Percentiles rank a stretch among this genome's conserved stretches.
Evolutionary conservation across 2,888 invertebrate species (phyloP).

Genomic region (Listrodromus nycthemerus): DNA sequence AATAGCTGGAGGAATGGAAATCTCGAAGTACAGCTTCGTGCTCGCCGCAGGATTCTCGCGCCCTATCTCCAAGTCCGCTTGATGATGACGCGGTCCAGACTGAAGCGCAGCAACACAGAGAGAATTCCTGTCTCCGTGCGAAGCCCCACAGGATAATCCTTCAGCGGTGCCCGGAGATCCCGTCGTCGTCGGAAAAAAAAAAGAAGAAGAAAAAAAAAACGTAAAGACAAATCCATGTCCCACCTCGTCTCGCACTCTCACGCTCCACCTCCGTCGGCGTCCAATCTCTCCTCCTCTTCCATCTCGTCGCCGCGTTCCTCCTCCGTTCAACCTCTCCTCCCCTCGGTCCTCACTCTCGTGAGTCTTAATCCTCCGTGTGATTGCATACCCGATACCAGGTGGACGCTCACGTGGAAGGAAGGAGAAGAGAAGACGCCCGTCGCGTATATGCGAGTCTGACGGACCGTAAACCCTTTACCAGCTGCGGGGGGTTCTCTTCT

Average conservation of each 20-base stretch:
- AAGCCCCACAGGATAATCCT: slow-evolving; percentile 78
- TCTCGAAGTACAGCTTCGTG: background rate
- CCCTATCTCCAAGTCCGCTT: slow-evolving; percentile 42
- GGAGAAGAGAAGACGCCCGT: slow-evolving; percentile 75
- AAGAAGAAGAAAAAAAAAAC: slow-evolving; percentile 62
- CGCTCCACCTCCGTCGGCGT: slow-evolving; percentile 60
- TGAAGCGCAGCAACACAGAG: slow-evolving; percentile 39
- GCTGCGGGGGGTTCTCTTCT: slow-evolving; percentile 80
- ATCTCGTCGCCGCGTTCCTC: slow-evolving; percentile 36
- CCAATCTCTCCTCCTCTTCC: slow-evolving; percentile 35
- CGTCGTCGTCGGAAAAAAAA: slow-evolving; percentile 55
- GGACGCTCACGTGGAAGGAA: slow-evolving; percentile 82
- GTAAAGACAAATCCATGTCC: slow-evolving; percentile 72
- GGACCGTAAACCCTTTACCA: slow-evolving; percentile 83
- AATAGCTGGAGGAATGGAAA: background rate
- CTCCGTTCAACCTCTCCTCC: slow-evolving; percentile 67
- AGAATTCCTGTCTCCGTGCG: slow-evolving; percentile 52
- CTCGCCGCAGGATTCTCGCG: slow-evolving; percentile 40
- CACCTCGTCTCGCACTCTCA: slow-evolving; percentile 63
- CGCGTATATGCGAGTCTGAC: slow-evolving; percentile 77
- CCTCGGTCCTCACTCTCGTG: slow-evolving; percentile 70
- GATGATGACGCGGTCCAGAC: slow-evolving; percentile 59
- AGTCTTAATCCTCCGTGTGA: slow-evolving; percentile 82
- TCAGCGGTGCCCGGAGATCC: slow-evolving; percentile 69
- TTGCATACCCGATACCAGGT: slow-evolving; percentile 82